A percentile compares a stretch with the other conserved stretches of the same genome.
These are phyloP conservation scores for Oryzias curvinotus DNA, from an alignment of 2,113 vertebrate genomes.

Conservation along the genomic window DNA sequence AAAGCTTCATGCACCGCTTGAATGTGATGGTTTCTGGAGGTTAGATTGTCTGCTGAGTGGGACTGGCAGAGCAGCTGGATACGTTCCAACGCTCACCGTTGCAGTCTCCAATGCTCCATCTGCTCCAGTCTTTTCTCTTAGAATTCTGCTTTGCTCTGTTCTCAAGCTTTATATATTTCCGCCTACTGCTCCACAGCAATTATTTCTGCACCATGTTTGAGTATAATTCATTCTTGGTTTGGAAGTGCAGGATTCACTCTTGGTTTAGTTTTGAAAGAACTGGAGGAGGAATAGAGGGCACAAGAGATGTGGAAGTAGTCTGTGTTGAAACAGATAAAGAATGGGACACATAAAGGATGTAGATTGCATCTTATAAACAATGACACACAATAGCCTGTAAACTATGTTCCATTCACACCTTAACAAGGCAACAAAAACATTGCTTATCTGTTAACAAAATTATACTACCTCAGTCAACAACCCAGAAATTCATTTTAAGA, in stretches of 20 bases:
- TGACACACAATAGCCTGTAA: background rate
- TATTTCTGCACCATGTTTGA: background rate
- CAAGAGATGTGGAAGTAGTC: conserved; percentile 9
- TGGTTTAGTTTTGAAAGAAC: background rate
- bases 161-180: background rate
- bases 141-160: background rate
- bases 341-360: conserved; percentile 8
- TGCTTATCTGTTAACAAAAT: background rate
- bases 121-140: conserved; percentile 5
- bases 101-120: conserved; percentile 16
- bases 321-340: conserved; percentile 28
- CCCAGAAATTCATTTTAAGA: too few species aligned
- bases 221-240: too few species aligned
- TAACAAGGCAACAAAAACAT: background rate
- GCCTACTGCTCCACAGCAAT: too few species aligned
- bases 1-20: conserved; percentile 13
- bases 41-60: conserved; percentile 28
- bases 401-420: background rate
- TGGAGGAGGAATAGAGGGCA: background rate
- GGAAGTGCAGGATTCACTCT: too few species aligned
- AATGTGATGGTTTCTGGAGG: conserved; percentile 31
- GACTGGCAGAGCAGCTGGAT: conserved; percentile 28
- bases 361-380: background rate
- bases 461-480: too few species aligned
- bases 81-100: conserved; percentile 27